A percentile compares a stretch with the other conserved stretches of the same genome.
Conservation (phyloP, 2,113 vertebrate species). For the Mormyrus lacerda region DNA sequence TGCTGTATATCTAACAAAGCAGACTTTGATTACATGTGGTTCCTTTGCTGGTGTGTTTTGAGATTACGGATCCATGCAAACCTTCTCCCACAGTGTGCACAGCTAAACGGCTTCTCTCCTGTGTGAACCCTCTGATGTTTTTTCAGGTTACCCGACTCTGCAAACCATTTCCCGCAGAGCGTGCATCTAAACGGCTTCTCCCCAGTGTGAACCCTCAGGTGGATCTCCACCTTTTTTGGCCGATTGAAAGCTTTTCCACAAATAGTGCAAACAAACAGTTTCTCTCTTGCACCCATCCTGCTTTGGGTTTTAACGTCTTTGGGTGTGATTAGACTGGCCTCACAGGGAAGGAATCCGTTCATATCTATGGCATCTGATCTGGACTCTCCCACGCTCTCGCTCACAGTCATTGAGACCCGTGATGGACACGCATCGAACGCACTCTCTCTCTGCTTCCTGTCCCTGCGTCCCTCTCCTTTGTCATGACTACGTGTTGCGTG, state of each 20-base stretch:
- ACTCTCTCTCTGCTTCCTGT: not conserved
- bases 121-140: conserved; percentile 63
- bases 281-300: conserved; percentile 40
- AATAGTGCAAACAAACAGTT: conserved; percentile 55
- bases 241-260: conserved; percentile 62
- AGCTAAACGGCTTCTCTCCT: conserved; percentile 55
- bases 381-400: not conserved
- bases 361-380: not conserved
- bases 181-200: conserved; percentile 60
- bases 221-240: conserved; percentile 62
- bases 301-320: conserved; percentile 12
- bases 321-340: not conserved
- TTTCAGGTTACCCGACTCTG: conserved; percentile 57
- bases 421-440: not conserved
- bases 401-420: not conserved
- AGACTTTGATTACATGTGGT: conserved; percentile 31
- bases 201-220: conserved; percentile 59
- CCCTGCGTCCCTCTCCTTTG: not conserved
- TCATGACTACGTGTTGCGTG: not conserved
- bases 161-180: conserved; percentile 59
- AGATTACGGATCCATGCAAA: conserved; percentile 62
- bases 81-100: conserved; percentile 47
- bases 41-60: conserved; percentile 57
- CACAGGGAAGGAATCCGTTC: conserved; percentile 6
- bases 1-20: not conserved